Conservation (phyloP, 2,888 invertebrate species). For the Nebria salina region DNA sequence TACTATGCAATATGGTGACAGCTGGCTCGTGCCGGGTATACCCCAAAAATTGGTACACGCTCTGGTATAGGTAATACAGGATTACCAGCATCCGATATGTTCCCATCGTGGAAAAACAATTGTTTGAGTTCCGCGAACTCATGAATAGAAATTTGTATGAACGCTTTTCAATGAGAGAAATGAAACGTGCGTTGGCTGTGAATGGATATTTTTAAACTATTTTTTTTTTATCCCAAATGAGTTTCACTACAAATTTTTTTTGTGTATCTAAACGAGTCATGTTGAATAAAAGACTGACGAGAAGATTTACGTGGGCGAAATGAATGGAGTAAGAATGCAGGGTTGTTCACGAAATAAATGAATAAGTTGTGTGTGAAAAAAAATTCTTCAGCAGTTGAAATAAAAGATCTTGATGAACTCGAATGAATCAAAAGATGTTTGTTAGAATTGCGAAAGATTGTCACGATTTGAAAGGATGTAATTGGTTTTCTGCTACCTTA, state of each 20-base stretch:
- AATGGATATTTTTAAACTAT: background rate
- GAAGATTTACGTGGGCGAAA: too few species aligned
- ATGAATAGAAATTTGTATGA: background rate
- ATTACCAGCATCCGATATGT: constrained; percentile 11
- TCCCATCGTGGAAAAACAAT: constrained; percentile 16
- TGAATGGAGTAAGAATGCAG: too few species aligned
- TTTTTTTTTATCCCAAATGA: background rate
- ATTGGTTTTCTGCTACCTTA: too few species aligned
- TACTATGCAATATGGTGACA: background rate
- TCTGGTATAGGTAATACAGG: constrained; percentile 13
- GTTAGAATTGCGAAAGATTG: too few species aligned
- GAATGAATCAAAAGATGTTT: too few species aligned
- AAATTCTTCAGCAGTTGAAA: too few species aligned
- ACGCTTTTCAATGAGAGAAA: background rate
- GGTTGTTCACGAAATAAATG: too few species aligned
- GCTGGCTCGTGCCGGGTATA: constrained; percentile 18
- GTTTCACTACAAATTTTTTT: background rate
- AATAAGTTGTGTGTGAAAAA: too few species aligned
- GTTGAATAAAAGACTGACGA: too few species aligned
- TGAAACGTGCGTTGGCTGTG: background rate
- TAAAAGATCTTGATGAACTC: too few species aligned
- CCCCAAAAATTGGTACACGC: background rate
- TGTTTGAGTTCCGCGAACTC: background rate
- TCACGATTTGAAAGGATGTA: too few species aligned
- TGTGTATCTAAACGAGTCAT: too few species aligned